These are phyloP conservation scores for Drosophila infuscata DNA, from an alignment of 2,888 invertebrate genomes.

Conservation along the genomic window DNA sequence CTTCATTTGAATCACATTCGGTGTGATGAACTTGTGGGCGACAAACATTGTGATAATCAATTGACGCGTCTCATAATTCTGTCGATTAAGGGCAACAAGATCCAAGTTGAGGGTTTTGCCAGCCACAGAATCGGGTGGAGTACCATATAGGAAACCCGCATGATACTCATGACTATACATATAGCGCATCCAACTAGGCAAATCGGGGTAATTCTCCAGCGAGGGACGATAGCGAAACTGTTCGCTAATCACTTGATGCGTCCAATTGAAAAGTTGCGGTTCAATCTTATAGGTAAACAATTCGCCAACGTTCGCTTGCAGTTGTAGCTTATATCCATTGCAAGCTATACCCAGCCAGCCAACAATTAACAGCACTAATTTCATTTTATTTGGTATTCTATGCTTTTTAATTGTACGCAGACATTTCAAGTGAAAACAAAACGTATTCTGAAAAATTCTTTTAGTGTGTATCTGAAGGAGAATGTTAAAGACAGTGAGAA, in stretches of 20 bases:
- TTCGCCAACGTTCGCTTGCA: slow-evolving; percentile 86
- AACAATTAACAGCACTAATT: slow-evolving; percentile 36
- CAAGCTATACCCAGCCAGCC: slow-evolving; percentile 7
- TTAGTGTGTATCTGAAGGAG: slow-evolving; percentile 63
- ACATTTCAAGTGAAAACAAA: slow-evolving; percentile 46
- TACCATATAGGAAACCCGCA: slow-evolving; percentile 93
- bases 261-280: slow-evolving; percentile 93
- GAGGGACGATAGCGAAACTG: slow-evolving; percentile 89
- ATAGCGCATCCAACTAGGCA: slow-evolving; percentile 94
- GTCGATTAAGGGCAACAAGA: slow-evolving; percentile 91
- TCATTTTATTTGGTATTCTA: slow-evolving; percentile 44
- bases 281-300: slow-evolving; percentile 92
- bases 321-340: slow-evolving; percentile 24
- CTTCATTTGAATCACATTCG: slow-evolving; percentile 93
- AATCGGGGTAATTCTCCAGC: slow-evolving; percentile 91
- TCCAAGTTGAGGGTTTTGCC: slow-evolving; percentile 88
- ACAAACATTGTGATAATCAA: slow-evolving; percentile 88
- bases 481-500: background rate
- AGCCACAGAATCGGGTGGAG: slow-evolving; percentile 89
- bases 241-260: slow-evolving; percentile 84
- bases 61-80: slow-evolving; percentile 91
- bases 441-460: slow-evolving; percentile 53
- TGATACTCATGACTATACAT: slow-evolving; percentile 92
- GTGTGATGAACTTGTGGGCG: slow-evolving; percentile 89
- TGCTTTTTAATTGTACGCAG: slow-evolving; percentile 24